A percentile compares a stretch with the other conserved stretches of the same genome.
Conservation (phyloP, 2,113 vertebrate species). For the Ailuropoda melanoleuca region DNA sequence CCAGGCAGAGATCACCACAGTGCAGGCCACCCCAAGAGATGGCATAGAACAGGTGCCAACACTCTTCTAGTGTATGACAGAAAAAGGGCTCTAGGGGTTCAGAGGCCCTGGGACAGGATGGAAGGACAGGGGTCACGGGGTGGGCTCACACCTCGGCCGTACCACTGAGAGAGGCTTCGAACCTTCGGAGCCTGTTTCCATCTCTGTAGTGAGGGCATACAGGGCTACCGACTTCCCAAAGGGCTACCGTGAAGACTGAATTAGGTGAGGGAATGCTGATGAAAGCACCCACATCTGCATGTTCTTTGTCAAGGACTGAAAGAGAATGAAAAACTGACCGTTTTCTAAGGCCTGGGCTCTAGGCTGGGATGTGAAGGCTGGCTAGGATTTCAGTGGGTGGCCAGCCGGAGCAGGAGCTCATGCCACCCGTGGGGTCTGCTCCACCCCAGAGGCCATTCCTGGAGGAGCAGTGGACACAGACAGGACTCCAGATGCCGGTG, state of each 20-base stretch:
- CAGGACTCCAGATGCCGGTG: not conserved
- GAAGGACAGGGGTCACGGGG: not conserved
- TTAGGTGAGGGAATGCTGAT: not conserved
- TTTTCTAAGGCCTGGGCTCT: not conserved
- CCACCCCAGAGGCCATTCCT: not conserved
- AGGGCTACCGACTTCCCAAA: not conserved
- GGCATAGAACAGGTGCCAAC: not conserved
- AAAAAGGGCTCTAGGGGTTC: not conserved
- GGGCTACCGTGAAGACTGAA: not conserved
- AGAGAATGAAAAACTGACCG: not conserved
- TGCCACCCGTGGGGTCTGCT: not conserved
- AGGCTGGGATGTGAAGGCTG: not conserved
- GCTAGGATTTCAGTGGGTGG: not conserved
- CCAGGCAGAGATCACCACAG: not conserved
- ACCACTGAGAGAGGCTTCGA: not conserved
- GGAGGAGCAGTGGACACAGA: not conserved
- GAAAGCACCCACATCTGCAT: not conserved
- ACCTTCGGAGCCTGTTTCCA: not conserved
- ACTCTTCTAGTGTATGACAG: not conserved
- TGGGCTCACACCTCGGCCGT: not conserved
- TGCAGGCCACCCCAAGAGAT: accelerated
- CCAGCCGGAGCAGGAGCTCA: not conserved
- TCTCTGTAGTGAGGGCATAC: not conserved
- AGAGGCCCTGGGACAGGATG: not conserved
- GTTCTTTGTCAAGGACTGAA: not conserved